Conservation (phyloP, 2,888 invertebrate genomes). For the Drosophila rellima region DNA sequence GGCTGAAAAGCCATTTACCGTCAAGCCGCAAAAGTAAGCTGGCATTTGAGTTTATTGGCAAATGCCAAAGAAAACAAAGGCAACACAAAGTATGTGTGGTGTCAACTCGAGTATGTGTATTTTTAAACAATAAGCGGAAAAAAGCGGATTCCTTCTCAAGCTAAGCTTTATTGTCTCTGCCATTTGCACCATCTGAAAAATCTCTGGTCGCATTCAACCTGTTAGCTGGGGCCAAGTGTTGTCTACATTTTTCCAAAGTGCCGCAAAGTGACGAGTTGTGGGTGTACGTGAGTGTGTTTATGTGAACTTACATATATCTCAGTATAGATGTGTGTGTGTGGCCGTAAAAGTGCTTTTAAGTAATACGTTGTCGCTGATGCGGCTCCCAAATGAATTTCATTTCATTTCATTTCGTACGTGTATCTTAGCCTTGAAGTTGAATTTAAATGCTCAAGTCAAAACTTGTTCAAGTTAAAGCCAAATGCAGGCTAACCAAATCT, state of each 20-base stretch:
- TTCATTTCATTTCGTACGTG: conserved; percentile 63
- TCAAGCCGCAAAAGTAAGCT: conserved; percentile 59
- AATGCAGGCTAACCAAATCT: conserved; percentile 39
- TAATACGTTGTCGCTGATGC: conserved; percentile 65
- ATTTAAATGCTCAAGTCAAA: conserved; percentile 60
- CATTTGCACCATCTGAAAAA: conserved; percentile 61
- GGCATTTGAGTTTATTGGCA: conserved; percentile 69
- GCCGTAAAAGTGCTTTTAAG: conserved; percentile 78
- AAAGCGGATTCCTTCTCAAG: conserved; percentile 9
- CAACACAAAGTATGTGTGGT: conserved; percentile 17
- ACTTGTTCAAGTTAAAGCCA: conserved; percentile 52
- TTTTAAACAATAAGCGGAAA: conserved; percentile 26
- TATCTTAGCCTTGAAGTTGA: conserved; percentile 64
- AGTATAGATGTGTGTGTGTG: conserved; percentile 5
- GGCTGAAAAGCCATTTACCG: conserved; percentile 66
- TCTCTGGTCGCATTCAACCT: conserved; percentile 68
- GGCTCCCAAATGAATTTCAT: conserved; percentile 72
- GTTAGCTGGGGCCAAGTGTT: conserved; percentile 55
- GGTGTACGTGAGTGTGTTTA: conserved; percentile 23
- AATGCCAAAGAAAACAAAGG: conserved; percentile 34
- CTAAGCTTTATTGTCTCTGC: conserved; percentile 72
- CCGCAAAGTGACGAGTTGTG: conserved; percentile 41
- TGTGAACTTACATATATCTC: no score
- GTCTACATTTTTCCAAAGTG: conserved; percentile 50
- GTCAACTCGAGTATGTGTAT: conserved; percentile 1